Conservation (phyloP, 1,140 invertebrate genomes). For the Aricia agestis region DNA sequence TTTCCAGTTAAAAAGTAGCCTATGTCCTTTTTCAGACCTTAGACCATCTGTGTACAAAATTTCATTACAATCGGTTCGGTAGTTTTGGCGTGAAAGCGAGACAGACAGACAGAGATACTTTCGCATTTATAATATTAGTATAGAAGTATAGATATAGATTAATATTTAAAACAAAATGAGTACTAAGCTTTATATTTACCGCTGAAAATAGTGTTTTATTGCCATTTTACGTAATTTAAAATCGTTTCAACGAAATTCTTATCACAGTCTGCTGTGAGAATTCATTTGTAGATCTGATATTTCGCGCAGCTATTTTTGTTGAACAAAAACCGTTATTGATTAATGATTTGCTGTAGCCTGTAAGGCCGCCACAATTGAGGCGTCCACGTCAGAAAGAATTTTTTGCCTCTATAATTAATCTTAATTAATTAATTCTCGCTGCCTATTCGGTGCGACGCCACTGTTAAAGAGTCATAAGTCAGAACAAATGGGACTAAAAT, state of each 20-base stretch:
- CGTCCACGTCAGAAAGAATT: neutral
- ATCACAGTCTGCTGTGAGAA: neutral
- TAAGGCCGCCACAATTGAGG: slow-evolving; percentile 1
- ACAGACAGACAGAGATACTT: no score
- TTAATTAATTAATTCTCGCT: slow-evolving; percentile 5
- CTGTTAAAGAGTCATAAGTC: no score
- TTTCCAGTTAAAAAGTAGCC: no score
- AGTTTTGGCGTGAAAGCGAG: no score
- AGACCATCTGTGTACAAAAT: no score
- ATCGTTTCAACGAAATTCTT: neutral
- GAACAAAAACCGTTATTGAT: slow-evolving; percentile 1
- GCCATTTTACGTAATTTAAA: neutral
- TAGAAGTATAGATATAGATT: no score
- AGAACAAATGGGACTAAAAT: no score
- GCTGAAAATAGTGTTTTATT: neutral
- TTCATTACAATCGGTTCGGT: no score
- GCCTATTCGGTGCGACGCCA: neutral
- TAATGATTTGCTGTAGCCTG: neutral
- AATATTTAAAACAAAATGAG: no score
- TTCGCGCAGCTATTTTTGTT: neutral
- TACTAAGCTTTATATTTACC: no score
- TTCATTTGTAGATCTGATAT: neutral
- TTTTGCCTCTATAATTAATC: slow-evolving; percentile 8
- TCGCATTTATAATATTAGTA: no score
- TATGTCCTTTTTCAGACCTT: no score